phyloP scores from a whole-genome alignment of 2,888 invertebrate genomes.

The Hydriomena furcata region DNA sequence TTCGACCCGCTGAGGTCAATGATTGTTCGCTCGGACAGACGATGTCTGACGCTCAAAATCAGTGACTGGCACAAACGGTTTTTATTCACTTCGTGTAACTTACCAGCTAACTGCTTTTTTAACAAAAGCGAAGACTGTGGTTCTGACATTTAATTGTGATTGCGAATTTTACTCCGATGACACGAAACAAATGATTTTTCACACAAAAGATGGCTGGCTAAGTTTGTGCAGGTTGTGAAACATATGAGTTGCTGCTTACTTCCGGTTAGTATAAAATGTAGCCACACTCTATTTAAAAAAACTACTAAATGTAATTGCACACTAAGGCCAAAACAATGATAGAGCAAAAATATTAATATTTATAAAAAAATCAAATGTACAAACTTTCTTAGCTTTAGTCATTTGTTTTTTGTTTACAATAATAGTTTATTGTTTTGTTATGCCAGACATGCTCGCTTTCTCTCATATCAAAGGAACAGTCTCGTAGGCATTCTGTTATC shows the following conservation, averaged over 20 bases:
- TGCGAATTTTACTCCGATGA: constrained; percentile 89
- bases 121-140: constrained; percentile 97
- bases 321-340: too few species aligned
- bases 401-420: too few species aligned
- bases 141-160: constrained; percentile 96
- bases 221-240: constrained; percentile 81
- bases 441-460: too few species aligned
- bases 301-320: constrained; percentile 7
- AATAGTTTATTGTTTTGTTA: too few species aligned
- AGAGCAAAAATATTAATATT: too few species aligned
- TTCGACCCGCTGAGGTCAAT: constrained; percentile 80
- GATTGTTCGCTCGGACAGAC: constrained; percentile 65
- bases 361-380: too few species aligned
- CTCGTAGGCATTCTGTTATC: too few species aligned
- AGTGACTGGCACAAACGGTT: constrained; percentile 53
- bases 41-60: constrained; percentile 59
- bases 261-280: constrained; percentile 62
- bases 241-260: constrained; percentile 79
- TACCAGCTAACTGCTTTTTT: constrained; percentile 98
- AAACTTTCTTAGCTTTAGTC: too few species aligned
- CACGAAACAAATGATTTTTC: constrained; percentile 88
- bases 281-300: constrained; percentile 38
- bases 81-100: constrained; percentile 57
- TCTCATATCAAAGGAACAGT: too few species aligned
- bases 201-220: constrained; percentile 89